These are phyloP conservation scores for Cerceris ruficornis DNA, from an alignment of 2,888 invertebrate species.

Conservation along the genomic window DNA sequence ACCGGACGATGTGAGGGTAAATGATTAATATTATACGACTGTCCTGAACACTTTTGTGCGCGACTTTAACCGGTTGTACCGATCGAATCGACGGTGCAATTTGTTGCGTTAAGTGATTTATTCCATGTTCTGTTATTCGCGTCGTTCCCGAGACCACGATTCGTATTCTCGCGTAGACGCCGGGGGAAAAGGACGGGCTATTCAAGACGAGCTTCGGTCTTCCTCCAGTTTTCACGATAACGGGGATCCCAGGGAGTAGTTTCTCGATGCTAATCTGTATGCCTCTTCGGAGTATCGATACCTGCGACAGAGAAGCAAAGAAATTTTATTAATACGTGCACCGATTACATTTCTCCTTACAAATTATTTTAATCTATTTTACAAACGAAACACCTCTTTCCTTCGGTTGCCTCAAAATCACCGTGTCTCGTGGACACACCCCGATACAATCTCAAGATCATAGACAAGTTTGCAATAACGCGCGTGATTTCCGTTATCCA, in stretches of 20 bases:
- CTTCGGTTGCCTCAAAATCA: no score
- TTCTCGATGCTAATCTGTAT: slow-evolving; percentile 52
- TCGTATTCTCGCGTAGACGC: slow-evolving; percentile 4
- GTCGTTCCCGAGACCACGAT: slow-evolving; percentile 13
- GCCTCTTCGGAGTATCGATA: slow-evolving; percentile 67
- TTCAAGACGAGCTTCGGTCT: slow-evolving; percentile 4
- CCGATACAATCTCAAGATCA: no score
- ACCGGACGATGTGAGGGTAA: slow-evolving; percentile 11
- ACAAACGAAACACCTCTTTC: no score
- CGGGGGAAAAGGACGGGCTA: slow-evolving; percentile 3
- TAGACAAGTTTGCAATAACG: no score
- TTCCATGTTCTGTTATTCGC: slow-evolving; percentile 7
- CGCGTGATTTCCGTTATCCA: not conserved
- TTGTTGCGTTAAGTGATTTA: slow-evolving; percentile 26
- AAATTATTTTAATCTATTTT: not conserved
- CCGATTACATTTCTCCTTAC: not conserved
- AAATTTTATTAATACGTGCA: not conserved
- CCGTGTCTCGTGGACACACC: no score
- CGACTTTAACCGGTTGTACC: slow-evolving; percentile 10
- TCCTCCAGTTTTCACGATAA: slow-evolving; percentile 55
- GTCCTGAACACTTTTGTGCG: not conserved
- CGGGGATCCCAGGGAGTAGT: slow-evolving; percentile 56
- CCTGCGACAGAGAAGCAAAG: slow-evolving; percentile 66
- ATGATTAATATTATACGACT: slow-evolving; percentile 23
- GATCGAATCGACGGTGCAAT: slow-evolving; percentile 11